Base-by-base conservation (phyloP, 2,113 vertebrate species). In the Petromus typicus region DNA sequence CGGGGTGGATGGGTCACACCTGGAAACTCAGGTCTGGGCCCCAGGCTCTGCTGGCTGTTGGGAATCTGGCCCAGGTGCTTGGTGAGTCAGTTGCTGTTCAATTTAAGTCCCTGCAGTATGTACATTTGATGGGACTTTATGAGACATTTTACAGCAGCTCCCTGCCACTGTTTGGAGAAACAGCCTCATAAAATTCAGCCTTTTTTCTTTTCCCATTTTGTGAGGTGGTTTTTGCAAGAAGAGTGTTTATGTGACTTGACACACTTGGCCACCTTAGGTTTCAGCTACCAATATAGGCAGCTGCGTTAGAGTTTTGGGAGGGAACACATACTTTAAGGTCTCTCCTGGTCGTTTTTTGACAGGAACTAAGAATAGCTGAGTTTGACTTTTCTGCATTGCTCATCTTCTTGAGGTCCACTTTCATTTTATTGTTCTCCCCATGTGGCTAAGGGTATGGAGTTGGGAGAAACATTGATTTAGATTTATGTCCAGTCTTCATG, bases 101-200 rank as follows among this genome's bases (percentile, higher is more conserved):
- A 13, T 66, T 94, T 81, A 95, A 95, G 88, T 78, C 94, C 87
- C n/a, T 95, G 96, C 66, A 97, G 88, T 97, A 95, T 93, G 89
- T 97, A 95, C 78, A 84, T 89, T 90, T 96, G 86, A 96, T 11
- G 37, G 80, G 64, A 94, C 97, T 97, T 97, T 96, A 96, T 93
- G 95, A 97, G 95, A 84, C 90, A 57, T 96, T 95, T 97, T 89
- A 86, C 34, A 96, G 91, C 59, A 78, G 79, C 96, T 96, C 86
- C 82, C 91, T 96, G 92, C 76, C 81, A 91, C 90, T 88, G 64
- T 95, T 94, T 34, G 79, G 97, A 91, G 92, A 96, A 96, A 95
- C 95, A 94, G 64, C 8, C 16, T 94, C 91, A 88, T 89, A 96
- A 96, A 92, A 96, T 63, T 73, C 51, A 96, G 40, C 17, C 83